Conservation (phyloP, 2,113 vertebrate genomes). For the Cynoglossus semilaevis region DNA sequence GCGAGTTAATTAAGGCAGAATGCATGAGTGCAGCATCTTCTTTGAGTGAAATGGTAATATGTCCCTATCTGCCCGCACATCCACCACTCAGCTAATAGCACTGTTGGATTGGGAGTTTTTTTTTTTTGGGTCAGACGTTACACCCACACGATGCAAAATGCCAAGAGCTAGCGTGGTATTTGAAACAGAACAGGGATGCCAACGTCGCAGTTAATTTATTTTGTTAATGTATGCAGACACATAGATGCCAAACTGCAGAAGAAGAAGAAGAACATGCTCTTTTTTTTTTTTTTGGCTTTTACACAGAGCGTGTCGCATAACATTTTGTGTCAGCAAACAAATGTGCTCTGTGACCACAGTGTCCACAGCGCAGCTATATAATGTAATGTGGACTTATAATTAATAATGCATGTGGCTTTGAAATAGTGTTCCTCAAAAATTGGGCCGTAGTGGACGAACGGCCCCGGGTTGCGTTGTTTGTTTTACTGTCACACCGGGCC, state of each 20-base stretch:
- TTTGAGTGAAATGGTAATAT: conserved; percentile 72
- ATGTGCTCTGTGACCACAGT: conserved; percentile 8
- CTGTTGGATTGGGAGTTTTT: conserved; percentile 26
- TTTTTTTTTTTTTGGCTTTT: conserved; percentile 20
- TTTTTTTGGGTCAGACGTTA: conserved; percentile 54
- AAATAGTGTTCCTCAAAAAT: conserved; percentile 17
- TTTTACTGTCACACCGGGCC: conserved; percentile 13
- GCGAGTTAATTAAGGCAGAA: conserved; percentile 65
- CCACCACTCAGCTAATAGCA: conserved; percentile 47
- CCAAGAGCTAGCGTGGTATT: conserved; percentile 56
- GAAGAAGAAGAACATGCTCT: conserved; percentile 14
- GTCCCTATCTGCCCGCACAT: conserved; percentile 59
- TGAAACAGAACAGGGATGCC: conserved; percentile 38
- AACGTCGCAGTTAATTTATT: conserved; percentile 23
- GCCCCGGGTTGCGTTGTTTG: conserved; percentile 12
- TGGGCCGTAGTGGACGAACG: conserved; percentile 19
- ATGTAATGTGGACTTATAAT: conserved; percentile 13
- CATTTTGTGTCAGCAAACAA: conserved; percentile 24
- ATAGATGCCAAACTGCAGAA: conserved; percentile 23
- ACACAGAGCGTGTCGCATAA: conserved; percentile 11
- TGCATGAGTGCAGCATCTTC: conserved; percentile 52
- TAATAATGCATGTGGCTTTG: conserved; percentile 31
- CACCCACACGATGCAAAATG: conserved; percentile 60
- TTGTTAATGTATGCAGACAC: conserved; percentile 37
- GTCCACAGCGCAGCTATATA: conserved; percentile 11